phyloP scores from a whole-genome alignment of 2,113 vertebrate species.

The Phrynosoma platyrhinos region DNA sequence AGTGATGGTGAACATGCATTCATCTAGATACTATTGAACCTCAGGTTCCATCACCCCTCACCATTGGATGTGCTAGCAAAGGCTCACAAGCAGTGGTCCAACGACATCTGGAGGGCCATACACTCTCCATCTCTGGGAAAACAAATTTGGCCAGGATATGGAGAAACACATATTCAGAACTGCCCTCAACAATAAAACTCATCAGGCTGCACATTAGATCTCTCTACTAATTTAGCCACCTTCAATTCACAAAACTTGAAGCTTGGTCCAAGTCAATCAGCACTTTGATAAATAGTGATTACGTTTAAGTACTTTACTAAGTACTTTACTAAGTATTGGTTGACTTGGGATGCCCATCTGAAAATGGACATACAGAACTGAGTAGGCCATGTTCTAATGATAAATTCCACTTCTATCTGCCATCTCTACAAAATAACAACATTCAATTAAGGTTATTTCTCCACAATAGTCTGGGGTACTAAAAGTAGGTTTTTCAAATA shows the following conservation, averaged over 20 bases:
- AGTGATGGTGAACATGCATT: too few relatives aligned
- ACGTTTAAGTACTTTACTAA: too few relatives aligned
- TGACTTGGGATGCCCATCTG: too few relatives aligned
- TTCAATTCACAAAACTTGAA: neutral
- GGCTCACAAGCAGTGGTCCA: too few relatives aligned
- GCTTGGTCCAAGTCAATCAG: neutral
- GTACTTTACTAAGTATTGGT: too few relatives aligned
- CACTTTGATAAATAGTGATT: neutral
- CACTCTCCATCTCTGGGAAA: too few relatives aligned
- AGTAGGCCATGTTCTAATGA: neutral
- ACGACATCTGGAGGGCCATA: neutral
- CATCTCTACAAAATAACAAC: neutral
- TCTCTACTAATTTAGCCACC: neutral
- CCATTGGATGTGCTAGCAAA: neutral
- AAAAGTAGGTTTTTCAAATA: neutral
- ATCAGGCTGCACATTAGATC: neutral
- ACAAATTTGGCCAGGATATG: neutral
- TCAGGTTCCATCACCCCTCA: too few relatives aligned
- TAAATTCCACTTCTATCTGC: neutral
- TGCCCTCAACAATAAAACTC: neutral
- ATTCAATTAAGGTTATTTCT: neutral
- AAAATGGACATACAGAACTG: neutral
- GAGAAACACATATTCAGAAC: neutral
- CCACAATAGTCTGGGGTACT: neutral
- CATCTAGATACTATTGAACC: neutral